Base-by-base conservation (phyloP, 2,888 invertebrate species). In the Eristalinus aeneus region DNA sequence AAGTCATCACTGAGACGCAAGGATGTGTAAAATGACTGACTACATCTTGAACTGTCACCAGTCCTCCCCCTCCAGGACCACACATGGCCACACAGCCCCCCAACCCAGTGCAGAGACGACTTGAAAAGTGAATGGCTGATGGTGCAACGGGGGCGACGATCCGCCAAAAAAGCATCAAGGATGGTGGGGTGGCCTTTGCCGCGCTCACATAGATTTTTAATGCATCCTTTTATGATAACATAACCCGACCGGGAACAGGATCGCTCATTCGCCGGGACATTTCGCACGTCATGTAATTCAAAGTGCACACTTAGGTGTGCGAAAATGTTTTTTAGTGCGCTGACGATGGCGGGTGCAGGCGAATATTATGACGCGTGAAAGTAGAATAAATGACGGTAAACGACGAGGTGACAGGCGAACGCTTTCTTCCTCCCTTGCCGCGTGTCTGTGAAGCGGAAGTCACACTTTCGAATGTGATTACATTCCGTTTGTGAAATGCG, bases 241-340 rank as follows among this genome's bases (percentile, higher is more conserved):
- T 73, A 76, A 80, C 78, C 71, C 58, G 67, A 58, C 71, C 71
- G 39, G 20, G 67, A 72, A 65, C 61, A 53, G 67, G 72, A 74
- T 69, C 63, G 72, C 72, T 85, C 75, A 80, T 73, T 80, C 81
- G 76, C 80, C 68, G 80, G 73, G 68, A 80, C 80, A 85, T 85
- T 85, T 76, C 76, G 85, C 85, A 85, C 80, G 72, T 69, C 81
- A 85, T 85, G 85, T 80, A 80, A 76, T 65, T 46, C 56, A 69
- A 85, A 85, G 85, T 81, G 81, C 85, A 85, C 76, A 85, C 72
- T 81, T 85, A 81, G 76, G 80, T 85, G 68, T 85, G 80, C 65
- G 61, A 58, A 68, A 69, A 72, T 36, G 46, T 73, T 76, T 76
- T 80, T 85, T 72, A 69, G 76, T 81, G 80, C 63, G 68, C 75